phyloP scores from a whole-genome alignment of 2,797 vertebrate genomes.

The Thripadectes ignobilis region DNA sequence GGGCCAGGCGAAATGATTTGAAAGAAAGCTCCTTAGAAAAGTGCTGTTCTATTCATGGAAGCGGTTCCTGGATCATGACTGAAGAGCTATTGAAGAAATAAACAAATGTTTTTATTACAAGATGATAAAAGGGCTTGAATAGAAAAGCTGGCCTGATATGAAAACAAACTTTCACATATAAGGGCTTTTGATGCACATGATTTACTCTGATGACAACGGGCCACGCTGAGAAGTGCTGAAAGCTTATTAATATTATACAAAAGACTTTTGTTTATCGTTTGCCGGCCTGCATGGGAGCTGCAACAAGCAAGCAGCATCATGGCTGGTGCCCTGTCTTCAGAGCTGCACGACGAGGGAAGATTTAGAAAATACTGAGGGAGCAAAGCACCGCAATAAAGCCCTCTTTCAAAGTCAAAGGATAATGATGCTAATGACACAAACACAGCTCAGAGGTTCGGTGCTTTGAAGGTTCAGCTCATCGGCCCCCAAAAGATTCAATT shows the following conservation, averaged over 20 bases:
- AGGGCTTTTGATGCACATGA: conserved; percentile 80
- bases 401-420: conserved; percentile 52
- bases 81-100: conserved; percentile 76
- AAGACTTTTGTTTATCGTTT: conserved; percentile 82
- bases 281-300: conserved; percentile 77
- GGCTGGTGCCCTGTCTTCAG: conserved; percentile 66
- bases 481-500: background rate
- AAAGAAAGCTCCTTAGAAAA: conserved; percentile 77
- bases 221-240: conserved; percentile 73
- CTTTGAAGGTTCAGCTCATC: background rate
- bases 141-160: conserved; percentile 76
- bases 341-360: conserved; percentile 57
- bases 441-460: background rate
- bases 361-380: conserved; percentile 60
- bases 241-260: conserved; percentile 83
- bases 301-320: conserved; percentile 71
- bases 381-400: conserved; percentile 36
- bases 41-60: conserved; percentile 71
- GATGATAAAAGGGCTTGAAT: conserved; percentile 75
- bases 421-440: background rate
- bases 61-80: conserved; percentile 71
- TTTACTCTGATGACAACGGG: conserved; percentile 78
- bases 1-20: conserved; percentile 62
- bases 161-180: conserved; percentile 81
- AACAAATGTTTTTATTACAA: conserved; percentile 83